phyloP scores from a whole-genome alignment of 1,140 invertebrate species.

The Ericerus pela region DNA sequence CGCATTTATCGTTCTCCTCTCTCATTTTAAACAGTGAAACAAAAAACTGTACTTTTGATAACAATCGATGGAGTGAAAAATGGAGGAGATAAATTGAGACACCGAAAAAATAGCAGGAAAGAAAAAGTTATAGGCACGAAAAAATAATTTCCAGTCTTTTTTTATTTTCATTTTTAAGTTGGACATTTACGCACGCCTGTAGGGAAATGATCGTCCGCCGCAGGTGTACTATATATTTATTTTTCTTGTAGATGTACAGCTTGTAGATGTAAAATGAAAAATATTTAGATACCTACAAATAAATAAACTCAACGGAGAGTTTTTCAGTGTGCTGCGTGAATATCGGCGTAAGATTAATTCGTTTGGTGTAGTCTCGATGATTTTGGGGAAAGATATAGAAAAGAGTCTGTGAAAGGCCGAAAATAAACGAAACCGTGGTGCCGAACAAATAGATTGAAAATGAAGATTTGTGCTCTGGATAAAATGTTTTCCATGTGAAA shows the following conservation, averaged over 20 bases:
- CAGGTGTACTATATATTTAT: not conserved
- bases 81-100: not conserved
- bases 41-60: not conserved
- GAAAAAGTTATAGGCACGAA: not conserved
- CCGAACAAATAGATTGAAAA: too few relatives aligned
- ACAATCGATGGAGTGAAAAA: conserved; percentile 7
- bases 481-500: too few relatives aligned
- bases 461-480: too few relatives aligned
- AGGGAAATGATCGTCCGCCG: not conserved
- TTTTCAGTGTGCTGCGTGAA: too few relatives aligned
- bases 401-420: too few relatives aligned
- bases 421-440: too few relatives aligned
- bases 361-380: too few relatives aligned
- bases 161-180: conserved; percentile 1
- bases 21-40: too few relatives aligned
- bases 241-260: not conserved
- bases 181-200: not conserved
- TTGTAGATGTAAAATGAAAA: not conserved
- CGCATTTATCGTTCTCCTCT: not conserved
- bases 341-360: too few relatives aligned
- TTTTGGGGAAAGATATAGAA: too few relatives aligned
- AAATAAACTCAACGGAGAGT: too few relatives aligned
- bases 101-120: not conserved
- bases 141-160: not conserved
- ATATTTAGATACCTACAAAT: too few relatives aligned